Percentiles rank a stretch among this genome's conserved stretches.
Conservation (phyloP, 2,888 invertebrate genomes). For the Apodemia mormo region DNA sequence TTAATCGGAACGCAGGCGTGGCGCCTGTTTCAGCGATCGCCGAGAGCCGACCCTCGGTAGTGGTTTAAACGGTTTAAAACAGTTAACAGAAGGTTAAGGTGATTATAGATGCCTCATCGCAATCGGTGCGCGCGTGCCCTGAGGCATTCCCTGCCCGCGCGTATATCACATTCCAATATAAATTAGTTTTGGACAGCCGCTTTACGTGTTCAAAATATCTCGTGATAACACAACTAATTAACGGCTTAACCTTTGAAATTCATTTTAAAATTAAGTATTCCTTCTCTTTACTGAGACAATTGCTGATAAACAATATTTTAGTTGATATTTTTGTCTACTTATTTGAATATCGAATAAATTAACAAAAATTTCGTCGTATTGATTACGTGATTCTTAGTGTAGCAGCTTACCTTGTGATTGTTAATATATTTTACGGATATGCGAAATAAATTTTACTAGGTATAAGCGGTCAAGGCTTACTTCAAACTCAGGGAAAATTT, state of each 20-base stretch:
- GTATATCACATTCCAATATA: slow-evolving; percentile 81
- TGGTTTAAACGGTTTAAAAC: slow-evolving; percentile 55
- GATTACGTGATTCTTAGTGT: no score
- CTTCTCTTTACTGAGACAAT: not conserved
- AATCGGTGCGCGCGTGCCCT: slow-evolving; percentile 59
- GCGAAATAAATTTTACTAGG: no score
- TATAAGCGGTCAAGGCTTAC: no score
- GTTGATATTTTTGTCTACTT: no score
- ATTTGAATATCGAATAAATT: no score
- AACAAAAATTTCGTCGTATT: no score
- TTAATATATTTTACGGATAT: no score
- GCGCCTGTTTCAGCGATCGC: slow-evolving; percentile 51
- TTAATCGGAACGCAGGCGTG: slow-evolving; percentile 44
- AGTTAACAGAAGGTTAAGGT: slow-evolving; percentile 64
- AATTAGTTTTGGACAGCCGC: slow-evolving; percentile 73
- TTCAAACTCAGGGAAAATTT: no score
- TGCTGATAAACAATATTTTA: not conserved
- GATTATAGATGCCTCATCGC: slow-evolving; percentile 63
- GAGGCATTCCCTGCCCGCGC: slow-evolving; percentile 52
- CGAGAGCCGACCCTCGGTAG: slow-evolving; percentile 35
- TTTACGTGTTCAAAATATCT: slow-evolving; percentile 64
- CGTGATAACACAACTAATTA: slow-evolving; percentile 16
- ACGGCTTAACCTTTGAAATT: slow-evolving; percentile 8
- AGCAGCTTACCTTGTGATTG: no score
- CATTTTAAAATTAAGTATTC: slow-evolving; percentile 7